A percentile compares a stretch with the other conserved stretches of the same genome.
Conservation (phyloP, 2,113 vertebrate species). For the Montifringilla adamsi region DNA sequence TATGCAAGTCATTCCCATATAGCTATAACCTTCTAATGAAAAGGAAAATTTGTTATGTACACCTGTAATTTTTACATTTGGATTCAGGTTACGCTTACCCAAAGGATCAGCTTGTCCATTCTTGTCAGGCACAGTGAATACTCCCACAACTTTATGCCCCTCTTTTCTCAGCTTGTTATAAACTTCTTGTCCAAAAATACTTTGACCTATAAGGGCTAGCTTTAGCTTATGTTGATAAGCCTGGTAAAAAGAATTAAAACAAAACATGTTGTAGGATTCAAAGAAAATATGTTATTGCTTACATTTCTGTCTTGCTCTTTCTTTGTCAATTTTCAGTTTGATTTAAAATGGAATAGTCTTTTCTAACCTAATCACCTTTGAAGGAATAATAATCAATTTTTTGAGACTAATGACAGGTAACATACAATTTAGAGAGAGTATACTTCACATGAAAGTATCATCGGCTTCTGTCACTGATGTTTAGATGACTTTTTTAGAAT, state of each 20-base stretch:
- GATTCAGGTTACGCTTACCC: conserved; percentile 78
- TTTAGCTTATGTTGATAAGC: conserved; percentile 87
- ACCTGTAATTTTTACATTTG: not conserved
- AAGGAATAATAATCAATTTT: not conserved
- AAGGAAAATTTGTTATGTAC: not conserved
- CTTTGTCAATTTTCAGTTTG: not conserved
- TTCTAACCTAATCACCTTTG: not conserved
- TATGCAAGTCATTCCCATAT: not conserved
- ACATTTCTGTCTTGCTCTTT: not conserved
- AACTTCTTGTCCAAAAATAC: conserved; percentile 96
- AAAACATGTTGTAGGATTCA: not conserved
- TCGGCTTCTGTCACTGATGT: not conserved
- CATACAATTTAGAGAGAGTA: not conserved
- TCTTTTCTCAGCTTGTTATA: conserved; percentile 88
- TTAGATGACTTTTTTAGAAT: not conserved
- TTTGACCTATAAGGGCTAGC: conserved; percentile 95
- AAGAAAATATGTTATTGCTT: not conserved
- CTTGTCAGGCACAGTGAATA: conserved; percentile 96
- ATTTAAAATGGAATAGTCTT: not conserved
- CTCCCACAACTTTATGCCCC: conserved; percentile 92
- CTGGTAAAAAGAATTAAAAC: conserved; percentile 70
- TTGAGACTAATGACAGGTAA: not conserved
- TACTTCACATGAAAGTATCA: not conserved
- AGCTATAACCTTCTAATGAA: not conserved
- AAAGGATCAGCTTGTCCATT: conserved; percentile 95